phyloP scores from a whole-genome alignment of 2,888 invertebrate genomes.

The Notodonta dromedarius region DNA sequence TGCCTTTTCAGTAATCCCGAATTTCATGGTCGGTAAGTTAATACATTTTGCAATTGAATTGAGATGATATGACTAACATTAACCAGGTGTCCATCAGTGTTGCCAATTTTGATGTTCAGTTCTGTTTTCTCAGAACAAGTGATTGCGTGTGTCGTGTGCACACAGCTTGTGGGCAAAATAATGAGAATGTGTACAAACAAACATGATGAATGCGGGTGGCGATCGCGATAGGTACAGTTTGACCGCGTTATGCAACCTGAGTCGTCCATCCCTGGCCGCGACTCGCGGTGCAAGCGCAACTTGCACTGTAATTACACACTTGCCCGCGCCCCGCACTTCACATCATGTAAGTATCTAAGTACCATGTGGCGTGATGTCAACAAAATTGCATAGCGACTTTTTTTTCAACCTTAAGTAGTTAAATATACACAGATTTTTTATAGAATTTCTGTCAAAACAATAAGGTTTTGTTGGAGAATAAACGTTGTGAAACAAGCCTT shows the following conservation, averaged over 20 bases:
- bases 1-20: too few relatives aligned
- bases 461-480: too few relatives aligned
- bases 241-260: slow-evolving; percentile 70
- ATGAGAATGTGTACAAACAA: slow-evolving; percentile 68
- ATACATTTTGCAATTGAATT: neutral
- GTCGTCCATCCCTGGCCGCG: slow-evolving; percentile 41
- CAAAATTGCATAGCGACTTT: neutral
- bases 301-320: slow-evolving; percentile 72
- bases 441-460: too few relatives aligned
- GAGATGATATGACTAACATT: slow-evolving; percentile 39
- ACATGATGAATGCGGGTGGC: slow-evolving; percentile 50
- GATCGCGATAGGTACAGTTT: slow-evolving; percentile 41
- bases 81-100: slow-evolving; percentile 47
- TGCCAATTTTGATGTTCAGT: slow-evolving; percentile 51
- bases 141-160: slow-evolving; percentile 46
- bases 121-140: slow-evolving; percentile 52
- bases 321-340: slow-evolving; percentile 23
- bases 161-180: slow-evolving; percentile 61
- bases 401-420: too few relatives aligned
- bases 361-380: neutral
- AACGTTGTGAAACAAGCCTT: too few relatives aligned
- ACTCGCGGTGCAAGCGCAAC: slow-evolving; percentile 43
- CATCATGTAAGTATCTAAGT: neutral
- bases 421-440: too few relatives aligned
- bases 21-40: too few relatives aligned